Evolutionary conservation across 92 coral and sea anemone species (phyloP).

Genomic region (Scolanthus callimorphus): DNA sequence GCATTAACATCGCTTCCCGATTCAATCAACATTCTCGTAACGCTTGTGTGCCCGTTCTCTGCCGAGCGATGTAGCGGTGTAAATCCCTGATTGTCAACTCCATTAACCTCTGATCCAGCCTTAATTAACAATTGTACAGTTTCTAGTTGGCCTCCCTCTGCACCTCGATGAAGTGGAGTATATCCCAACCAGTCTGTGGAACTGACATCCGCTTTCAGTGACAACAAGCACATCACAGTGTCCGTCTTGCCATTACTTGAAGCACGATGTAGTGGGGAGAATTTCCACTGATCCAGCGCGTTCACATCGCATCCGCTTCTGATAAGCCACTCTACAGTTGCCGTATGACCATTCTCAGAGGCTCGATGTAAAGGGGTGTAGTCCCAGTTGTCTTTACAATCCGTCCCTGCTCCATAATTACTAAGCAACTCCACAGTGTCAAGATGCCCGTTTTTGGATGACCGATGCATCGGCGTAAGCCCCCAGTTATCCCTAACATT

Average conservation of each 20-base stretch:
- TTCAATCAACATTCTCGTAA: conserved; percentile 37
- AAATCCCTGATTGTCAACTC: conserved; percentile 60
- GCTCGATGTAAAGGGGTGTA: conserved; percentile 79
- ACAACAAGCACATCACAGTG: conserved; percentile 28
- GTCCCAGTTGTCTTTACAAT: conserved; percentile 56
- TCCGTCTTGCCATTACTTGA: conserved; percentile 63
- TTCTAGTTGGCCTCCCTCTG: conserved; percentile 53
- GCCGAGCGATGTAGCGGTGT: conserved; percentile 70
- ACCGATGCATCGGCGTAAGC: conserved; percentile 65
- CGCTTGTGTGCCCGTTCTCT: conserved; percentile 56
- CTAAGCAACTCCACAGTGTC: conserved; percentile 32
- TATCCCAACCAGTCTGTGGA: conserved; percentile 56
- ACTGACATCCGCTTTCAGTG: conserved; percentile 22
- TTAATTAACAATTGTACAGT: conserved; percentile 37
- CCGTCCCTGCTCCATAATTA: conserved; percentile 23
- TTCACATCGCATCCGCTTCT: conserved; percentile 37
- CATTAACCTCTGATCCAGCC: conserved; percentile 49
- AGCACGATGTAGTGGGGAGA: conserved; percentile 76
- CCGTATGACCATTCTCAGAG: conserved; percentile 57
- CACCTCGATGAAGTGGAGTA: conserved; percentile 70
- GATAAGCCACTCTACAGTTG: conserved; percentile 38
- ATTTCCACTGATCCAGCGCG: conserved; percentile 65
- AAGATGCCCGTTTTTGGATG: conserved; percentile 70
- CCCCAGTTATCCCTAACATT: conserved; percentile 58
- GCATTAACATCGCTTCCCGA: conserved; percentile 45